phyloP scores from a whole-genome alignment of 2,888 invertebrate genomes.

The Nezara viridula region DNA sequence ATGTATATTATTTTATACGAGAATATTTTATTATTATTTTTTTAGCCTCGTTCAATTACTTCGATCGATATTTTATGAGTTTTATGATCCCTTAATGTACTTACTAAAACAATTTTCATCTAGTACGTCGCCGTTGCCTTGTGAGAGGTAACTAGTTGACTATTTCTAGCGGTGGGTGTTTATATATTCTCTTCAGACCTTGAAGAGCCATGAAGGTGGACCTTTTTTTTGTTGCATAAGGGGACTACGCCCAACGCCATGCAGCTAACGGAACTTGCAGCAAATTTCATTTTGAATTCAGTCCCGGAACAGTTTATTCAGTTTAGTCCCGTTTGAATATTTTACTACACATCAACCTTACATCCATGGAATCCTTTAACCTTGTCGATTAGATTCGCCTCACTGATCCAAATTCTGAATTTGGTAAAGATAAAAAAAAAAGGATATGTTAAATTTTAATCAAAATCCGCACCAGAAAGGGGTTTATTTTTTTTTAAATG shows the following conservation, averaged over 20 bases:
- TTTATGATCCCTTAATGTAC: conserved; percentile 1
- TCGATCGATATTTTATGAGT: background rate
- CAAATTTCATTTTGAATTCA: conserved; percentile 18
- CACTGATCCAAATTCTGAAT: background rate
- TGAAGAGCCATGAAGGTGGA: conserved; percentile 17
- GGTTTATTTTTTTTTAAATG: too few relatives aligned
- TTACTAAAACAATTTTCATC: conserved; percentile 52
- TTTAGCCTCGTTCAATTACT: too few relatives aligned
- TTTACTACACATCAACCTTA: background rate
- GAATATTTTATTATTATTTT: background rate
- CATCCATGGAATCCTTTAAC: background rate
- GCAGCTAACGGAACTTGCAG: background rate
- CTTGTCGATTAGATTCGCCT: background rate
- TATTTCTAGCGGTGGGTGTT: conserved; percentile 20
- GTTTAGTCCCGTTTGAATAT: background rate
- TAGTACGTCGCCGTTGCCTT: conserved; percentile 5
- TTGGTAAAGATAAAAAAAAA: too few relatives aligned
- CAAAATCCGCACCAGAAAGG: too few relatives aligned
- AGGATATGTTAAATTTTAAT: too few relatives aligned
- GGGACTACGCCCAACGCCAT: conserved; percentile 52
- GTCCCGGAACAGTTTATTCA: background rate
- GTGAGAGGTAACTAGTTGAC: conserved; percentile 30
- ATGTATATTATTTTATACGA: background rate
- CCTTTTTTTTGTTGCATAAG: conserved; percentile 54
- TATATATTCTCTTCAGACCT: conserved; percentile 33